These are phyloP conservation scores for Caenorhabditis sp. DNA, from an alignment of 2,888 invertebrate species.

Conservation along the genomic window DNA sequence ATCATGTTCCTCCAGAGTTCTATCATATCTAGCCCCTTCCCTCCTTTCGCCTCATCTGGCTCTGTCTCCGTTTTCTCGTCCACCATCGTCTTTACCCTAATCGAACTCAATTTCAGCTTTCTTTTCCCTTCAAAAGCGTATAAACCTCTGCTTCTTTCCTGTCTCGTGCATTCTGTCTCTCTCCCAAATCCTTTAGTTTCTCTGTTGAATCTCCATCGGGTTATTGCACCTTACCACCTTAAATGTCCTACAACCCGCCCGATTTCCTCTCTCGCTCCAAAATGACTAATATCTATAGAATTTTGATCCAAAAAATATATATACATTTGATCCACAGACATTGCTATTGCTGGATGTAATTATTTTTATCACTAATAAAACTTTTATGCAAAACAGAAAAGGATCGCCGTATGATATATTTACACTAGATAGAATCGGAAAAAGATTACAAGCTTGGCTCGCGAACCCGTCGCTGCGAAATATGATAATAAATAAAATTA, in stretches of 20 bases:
- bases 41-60: too few relatives aligned
- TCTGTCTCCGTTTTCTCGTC: too few relatives aligned
- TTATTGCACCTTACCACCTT: slow-evolving; percentile 14
- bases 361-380: background rate
- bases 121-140: slow-evolving; percentile 17
- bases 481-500: slow-evolving; percentile 31
- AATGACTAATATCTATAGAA: background rate
- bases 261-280: background rate
- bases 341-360: background rate
- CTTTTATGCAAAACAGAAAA: slow-evolving; percentile 5
- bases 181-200: slow-evolving; percentile 19
- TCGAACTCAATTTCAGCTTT: slow-evolving; percentile 55
- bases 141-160: slow-evolving; percentile 51
- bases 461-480: slow-evolving; percentile 52
- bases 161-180: slow-evolving; percentile 19
- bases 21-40: slow-evolving; percentile 32
- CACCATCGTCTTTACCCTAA: slow-evolving; percentile 26
- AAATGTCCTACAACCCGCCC: slow-evolving; percentile 23
- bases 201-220: slow-evolving; percentile 57
- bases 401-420: slow-evolving; percentile 10
- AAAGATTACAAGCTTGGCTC: slow-evolving; percentile 44
- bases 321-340: background rate
- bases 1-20: slow-evolving; percentile 36
- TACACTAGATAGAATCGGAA: slow-evolving; percentile 27
- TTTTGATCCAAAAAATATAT: background rate